Conservation (phyloP, 2,113 vertebrate genomes). For the Cyprinodon tularosa region DNA sequence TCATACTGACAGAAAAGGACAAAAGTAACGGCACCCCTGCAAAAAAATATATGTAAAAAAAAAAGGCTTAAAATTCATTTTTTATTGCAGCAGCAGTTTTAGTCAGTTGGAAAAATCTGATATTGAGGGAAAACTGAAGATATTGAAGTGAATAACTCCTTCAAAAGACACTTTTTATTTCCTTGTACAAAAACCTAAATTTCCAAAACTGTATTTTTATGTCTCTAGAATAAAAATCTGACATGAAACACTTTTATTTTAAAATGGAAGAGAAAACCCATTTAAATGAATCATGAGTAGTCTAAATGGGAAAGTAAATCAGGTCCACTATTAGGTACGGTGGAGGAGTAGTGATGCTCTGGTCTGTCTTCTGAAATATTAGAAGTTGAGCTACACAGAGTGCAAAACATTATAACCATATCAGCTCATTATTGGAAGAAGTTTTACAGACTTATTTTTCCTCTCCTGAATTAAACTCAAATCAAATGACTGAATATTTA, state of each 20-base stretch:
- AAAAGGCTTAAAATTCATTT: background rate
- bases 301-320: background rate
- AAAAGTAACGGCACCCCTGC: background rate
- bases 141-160: background rate
- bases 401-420: too few relatives aligned
- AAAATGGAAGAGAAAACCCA: background rate
- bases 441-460: background rate
- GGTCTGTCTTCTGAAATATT: too few relatives aligned
- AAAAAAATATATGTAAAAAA: background rate
- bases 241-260: background rate
- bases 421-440: too few relatives aligned
- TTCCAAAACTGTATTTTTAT: background rate
- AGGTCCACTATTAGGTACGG: background rate
- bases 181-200: background rate
- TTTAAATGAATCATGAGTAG: background rate
- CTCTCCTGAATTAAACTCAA: background rate
- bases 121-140: too few relatives aligned
- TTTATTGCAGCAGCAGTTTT: background rate
- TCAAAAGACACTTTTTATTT: background rate
- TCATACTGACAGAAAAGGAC: background rate
- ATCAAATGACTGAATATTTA: background rate
- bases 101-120: too few relatives aligned
- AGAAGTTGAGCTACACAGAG: too few relatives aligned
- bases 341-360: too few relatives aligned
- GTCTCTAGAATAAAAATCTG: background rate